Base-by-base conservation (phyloP, 2,888 invertebrate genomes). In the Agrenia bidenticulata region DNA sequence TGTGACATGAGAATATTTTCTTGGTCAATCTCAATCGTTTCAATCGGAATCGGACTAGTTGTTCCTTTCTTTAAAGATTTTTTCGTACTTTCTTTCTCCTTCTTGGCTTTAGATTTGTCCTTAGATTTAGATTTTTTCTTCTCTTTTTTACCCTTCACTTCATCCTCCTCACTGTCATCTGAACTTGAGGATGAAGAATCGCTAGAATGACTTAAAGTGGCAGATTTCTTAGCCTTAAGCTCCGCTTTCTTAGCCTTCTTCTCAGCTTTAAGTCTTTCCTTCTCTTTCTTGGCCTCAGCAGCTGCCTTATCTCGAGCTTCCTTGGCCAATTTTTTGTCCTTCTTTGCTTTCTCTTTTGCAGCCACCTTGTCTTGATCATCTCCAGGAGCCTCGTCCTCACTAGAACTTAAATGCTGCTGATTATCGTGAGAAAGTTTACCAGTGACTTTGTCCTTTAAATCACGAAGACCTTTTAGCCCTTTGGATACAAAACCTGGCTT, bases 371-470 rank as follows among this genome's bases (percentile, higher is more conserved):
- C 58, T 19, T 54, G 54, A 21, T 57, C 67, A 1, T 37, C 68
- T n/a, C 59, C 60, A 11, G 50, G 69, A 1, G 54, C 64, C 49
- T 71, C 68, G 7, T 67, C 69, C 11, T 69, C 69, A 51, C 67
- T 67, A 13, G 66, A 63, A 17, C 56, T 19, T 42, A 60, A 49
- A 15, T 64, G 51, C 26, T 54, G 41, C 13, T 60, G 32, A 54
- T 61, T 60, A 49, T 73, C 74, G 39, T 74, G 74, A 21, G 66
- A 64, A 24, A 73, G 62, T 53, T 69, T 70, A 23, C 68, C 67
- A 24, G 70, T 64, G 2, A 73, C 72, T 63, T 72, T 73, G 17
- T 73, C 74, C 59, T 75, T 75, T 13, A 75, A 66, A 21, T 73
- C 75, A 15, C 70, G 58, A 17, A 75, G 53, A 11, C 70, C 73